These are phyloP conservation scores for Hyposoter didymator DNA, from an alignment of 2,888 invertebrate species.

Conservation along the genomic window DNA sequence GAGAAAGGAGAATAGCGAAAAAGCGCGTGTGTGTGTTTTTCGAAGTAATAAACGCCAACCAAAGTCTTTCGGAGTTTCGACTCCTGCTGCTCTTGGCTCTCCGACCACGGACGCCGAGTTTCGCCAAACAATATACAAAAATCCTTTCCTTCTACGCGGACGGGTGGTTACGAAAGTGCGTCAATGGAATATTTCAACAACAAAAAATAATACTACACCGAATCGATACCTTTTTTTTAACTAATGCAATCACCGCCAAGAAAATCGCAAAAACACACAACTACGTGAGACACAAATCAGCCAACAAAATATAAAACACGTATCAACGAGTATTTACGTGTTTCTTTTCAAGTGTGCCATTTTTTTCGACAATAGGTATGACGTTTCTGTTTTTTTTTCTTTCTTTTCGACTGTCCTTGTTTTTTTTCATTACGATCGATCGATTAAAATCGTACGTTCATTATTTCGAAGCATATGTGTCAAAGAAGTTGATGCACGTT, in stretches of 20 bases:
- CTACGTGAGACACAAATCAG: conserved; percentile 6
- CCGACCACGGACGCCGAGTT: background rate
- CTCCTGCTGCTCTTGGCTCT: background rate
- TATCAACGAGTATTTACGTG: conserved; percentile 26
- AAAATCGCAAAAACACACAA: conserved; percentile 15
- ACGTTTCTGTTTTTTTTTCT: background rate
- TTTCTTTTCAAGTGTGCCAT: conserved; percentile 51
- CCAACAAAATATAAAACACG: conserved; percentile 7
- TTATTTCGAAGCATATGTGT: background rate
- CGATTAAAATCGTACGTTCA: background rate
- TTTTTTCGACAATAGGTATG: conserved; percentile 27
- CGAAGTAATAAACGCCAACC: conserved; percentile 26
- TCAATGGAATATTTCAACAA: conserved; percentile 9
- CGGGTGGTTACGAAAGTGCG: conserved; percentile 9
- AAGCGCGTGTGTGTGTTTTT: conserved; percentile 37
- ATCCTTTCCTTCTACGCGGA: conserved; percentile 6
- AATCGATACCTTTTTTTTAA: background rate
- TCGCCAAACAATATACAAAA: background rate
- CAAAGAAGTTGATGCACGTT: background rate
- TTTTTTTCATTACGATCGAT: background rate
- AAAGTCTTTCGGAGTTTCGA: conserved; percentile 27
- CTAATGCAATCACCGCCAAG: background rate
- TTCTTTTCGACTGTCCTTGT: background rate
- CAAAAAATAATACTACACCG: background rate
- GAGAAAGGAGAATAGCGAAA: conserved; percentile 27